These are phyloP conservation scores for Copidosoma aretas DNA, from an alignment of 2,888 invertebrate species.

Conservation along the genomic window DNA sequence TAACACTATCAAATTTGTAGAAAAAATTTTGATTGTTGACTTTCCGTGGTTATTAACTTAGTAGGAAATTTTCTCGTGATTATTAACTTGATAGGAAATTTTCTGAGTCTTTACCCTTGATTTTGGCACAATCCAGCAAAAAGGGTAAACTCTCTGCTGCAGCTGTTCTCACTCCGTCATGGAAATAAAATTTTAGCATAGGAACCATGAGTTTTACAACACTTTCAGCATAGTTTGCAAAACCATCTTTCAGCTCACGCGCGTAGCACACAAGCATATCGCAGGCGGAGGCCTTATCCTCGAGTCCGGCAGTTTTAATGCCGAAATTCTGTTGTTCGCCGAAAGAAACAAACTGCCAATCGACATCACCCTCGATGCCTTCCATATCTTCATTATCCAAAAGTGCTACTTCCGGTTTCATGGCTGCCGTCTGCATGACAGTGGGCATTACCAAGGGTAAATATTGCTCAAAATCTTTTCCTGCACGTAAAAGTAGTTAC, in stretches of 20 bases:
- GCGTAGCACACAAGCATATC: constrained; percentile 97
- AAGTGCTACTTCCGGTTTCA: constrained; percentile 92
- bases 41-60: constrained; percentile 25
- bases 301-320: constrained; percentile 88
- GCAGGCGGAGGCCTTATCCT: constrained; percentile 95
- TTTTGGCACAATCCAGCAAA: constrained; percentile 85
- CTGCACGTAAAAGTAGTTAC: constrained; percentile 57
- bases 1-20: constrained; percentile 10
- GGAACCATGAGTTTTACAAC: constrained; percentile 86
- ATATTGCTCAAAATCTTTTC: constrained; percentile 87
- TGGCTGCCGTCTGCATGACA: constrained; percentile 87
- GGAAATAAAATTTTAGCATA: constrained; percentile 91
- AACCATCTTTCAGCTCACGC: constrained; percentile 88
- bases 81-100: neutral
- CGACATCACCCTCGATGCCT: constrained; percentile 83
- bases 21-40: constrained; percentile 24
- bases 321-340: constrained; percentile 96
- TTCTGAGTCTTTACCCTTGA: constrained; percentile 76
- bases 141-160: constrained; percentile 91
- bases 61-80: neutral
- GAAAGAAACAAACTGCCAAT: constrained; percentile 93
- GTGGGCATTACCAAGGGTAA: constrained; percentile 95
- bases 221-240: constrained; percentile 73
- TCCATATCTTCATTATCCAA: constrained; percentile 86
- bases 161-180: constrained; percentile 90